Evolutionary conservation across 1,140 invertebrate genomes (phyloP).

Genomic region (Diorhabda elongata): DNA sequence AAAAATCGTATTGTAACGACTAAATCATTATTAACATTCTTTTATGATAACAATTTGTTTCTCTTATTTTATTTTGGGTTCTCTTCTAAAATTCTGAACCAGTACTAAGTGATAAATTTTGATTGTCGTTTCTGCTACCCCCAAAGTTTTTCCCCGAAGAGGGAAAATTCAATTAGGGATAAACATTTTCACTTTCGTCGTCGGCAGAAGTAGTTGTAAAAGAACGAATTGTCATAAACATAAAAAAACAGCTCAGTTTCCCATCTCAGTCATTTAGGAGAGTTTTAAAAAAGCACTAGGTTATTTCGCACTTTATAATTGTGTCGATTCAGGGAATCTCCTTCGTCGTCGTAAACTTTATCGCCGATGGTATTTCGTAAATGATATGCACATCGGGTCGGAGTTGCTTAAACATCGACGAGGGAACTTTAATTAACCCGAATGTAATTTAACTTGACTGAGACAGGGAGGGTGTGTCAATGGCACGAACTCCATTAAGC

Average conservation of each 20-base stretch:
- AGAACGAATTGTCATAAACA: background rate
- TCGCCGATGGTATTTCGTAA: conserved; percentile 1
- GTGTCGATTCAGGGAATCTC: background rate
- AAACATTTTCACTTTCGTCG: background rate
- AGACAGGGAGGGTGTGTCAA: background rate
- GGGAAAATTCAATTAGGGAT: background rate
- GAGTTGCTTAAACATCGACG: background rate
- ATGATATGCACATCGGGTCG: background rate
- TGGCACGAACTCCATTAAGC: background rate
- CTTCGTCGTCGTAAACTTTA: background rate
- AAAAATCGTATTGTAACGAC: too few species aligned
- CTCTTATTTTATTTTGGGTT: too few species aligned
- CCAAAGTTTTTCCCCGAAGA: background rate
- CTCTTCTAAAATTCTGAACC: too few species aligned
- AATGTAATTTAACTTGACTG: conserved; percentile 2
- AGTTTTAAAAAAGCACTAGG: background rate
- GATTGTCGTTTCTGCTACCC: too few species aligned
- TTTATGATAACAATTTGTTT: too few species aligned
- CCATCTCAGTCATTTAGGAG: background rate
- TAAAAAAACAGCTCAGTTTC: background rate
- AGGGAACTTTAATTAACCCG: conserved; percentile 1
- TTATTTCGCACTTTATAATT: background rate
- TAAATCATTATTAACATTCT: too few species aligned
- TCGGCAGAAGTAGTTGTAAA: background rate
- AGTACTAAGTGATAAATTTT: too few species aligned